Evolutionary conservation across 2,888 invertebrate species (phyloP).

Genomic region (Apamea sordens): DNA sequence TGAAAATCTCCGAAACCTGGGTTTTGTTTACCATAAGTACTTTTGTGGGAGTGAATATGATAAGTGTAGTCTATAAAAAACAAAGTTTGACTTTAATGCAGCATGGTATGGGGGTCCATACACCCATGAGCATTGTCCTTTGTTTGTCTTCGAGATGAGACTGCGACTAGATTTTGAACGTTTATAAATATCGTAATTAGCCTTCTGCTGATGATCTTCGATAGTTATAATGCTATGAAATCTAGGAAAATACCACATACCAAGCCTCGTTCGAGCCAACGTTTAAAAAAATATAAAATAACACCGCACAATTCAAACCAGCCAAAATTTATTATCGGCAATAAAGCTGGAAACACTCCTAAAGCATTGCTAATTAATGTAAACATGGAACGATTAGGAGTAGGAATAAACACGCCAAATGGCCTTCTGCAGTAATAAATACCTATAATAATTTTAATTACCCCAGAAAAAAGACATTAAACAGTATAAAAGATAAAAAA

Average conservation of each 20-base stretch:
- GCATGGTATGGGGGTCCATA: too few species aligned
- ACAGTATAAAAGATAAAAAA: constrained; percentile 84
- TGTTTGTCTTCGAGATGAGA: too few species aligned
- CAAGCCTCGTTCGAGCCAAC: neutral
- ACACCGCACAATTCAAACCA: constrained; percentile 72
- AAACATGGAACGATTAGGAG: constrained; percentile 89
- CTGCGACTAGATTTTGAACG: too few species aligned
- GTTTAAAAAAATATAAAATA: constrained; percentile 60
- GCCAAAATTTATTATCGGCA: constrained; percentile 85
- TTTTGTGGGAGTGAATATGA: too few species aligned
- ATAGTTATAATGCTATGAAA: neutral
- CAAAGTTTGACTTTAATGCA: too few species aligned
- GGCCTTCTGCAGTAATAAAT: constrained; percentile 87
- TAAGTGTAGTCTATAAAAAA: too few species aligned
- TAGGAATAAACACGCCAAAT: constrained; percentile 87
- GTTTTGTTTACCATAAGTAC: too few species aligned
- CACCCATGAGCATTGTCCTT: too few species aligned
- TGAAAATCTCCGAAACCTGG: too few species aligned
- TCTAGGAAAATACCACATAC: neutral
- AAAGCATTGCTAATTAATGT: constrained; percentile 90
- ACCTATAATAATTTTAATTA: constrained; percentile 90
- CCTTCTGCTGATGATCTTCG: neutral
- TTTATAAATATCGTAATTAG: too few species aligned
- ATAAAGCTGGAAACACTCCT: constrained; percentile 87
- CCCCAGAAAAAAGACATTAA: constrained; percentile 87